phyloP scores from a whole-genome alignment of 1,140 invertebrate genomes.

The Melipona quadrifasciata region DNA sequence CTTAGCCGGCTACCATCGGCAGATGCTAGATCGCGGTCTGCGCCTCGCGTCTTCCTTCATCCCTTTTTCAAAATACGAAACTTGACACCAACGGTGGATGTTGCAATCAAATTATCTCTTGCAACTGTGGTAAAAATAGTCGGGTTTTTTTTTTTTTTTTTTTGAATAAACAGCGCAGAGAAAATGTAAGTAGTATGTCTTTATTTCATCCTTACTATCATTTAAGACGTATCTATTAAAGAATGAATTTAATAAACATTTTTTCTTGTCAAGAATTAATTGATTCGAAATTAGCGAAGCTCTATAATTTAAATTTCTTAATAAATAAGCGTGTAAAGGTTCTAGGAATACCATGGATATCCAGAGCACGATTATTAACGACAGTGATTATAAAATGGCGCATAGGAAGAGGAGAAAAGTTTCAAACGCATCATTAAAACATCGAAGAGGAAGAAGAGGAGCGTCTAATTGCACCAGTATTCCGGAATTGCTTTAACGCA shows the following conservation, averaged over 20 bases:
- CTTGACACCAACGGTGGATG: conserved; percentile 45
- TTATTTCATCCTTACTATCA: no score
- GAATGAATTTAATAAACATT: no score
- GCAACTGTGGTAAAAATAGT: background rate
- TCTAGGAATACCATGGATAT: no score
- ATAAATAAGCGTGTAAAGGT: no score
- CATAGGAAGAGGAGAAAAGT: no score
- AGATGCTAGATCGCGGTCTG: conserved; percentile 61
- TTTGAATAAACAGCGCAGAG: background rate
- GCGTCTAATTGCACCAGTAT: conserved; percentile 44
- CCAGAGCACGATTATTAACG: no score
- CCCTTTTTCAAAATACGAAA: conserved; percentile 73
- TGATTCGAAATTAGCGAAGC: no score
- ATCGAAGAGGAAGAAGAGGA: background rate
- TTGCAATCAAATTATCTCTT: background rate
- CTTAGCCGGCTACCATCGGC: conserved; percentile 68
- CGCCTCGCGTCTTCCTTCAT: conserved; percentile 36
- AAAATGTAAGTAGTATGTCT: no score
- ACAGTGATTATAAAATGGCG: no score
- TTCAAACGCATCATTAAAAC: background rate
- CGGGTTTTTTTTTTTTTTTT: background rate
- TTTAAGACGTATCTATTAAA: no score
- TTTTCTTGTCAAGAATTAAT: no score
- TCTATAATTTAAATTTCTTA: no score
- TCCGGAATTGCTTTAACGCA: conserved; percentile 73